Conservation (phyloP, 2,888 invertebrate genomes). For the Bombyx huttoni region DNA sequence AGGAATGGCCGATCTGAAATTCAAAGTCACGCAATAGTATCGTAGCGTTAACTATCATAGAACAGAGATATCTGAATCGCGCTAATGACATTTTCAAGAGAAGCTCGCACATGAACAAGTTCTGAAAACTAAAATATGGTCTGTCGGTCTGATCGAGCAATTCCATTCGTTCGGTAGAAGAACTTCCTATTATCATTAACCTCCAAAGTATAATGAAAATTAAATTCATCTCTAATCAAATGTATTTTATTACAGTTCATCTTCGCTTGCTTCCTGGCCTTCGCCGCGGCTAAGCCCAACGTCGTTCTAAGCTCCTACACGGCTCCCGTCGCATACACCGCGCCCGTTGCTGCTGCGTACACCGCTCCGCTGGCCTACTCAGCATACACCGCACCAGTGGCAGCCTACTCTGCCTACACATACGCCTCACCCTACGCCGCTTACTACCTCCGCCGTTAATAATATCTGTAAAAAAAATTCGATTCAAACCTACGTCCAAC, state of each 20-base stretch:
- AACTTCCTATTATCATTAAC: too few relatives aligned
- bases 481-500: neutral
- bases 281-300: conserved; percentile 20
- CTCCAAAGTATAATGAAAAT: too few relatives aligned
- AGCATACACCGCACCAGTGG: conserved; percentile 28
- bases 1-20: too few relatives aligned
- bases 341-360: conserved; percentile 42
- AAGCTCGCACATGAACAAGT: too few relatives aligned
- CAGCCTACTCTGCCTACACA: conserved; percentile 30
- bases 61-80: too few relatives aligned
- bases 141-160: too few relatives aligned
- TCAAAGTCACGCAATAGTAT: too few relatives aligned
- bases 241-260: conserved; percentile 31
- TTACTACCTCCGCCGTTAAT: conserved; percentile 19
- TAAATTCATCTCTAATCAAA: neutral
- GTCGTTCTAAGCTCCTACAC: conserved; percentile 25
- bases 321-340: conserved; percentile 18
- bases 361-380: conserved; percentile 46
- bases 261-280: conserved; percentile 39
- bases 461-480: neutral
- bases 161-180: too few relatives aligned
- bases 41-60: too few relatives aligned
- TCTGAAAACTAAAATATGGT: too few relatives aligned
- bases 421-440: conserved; percentile 32
- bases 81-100: too few relatives aligned